Base-by-base conservation (phyloP, 2,888 invertebrate genomes). In the Tenthredo notha region DNA sequence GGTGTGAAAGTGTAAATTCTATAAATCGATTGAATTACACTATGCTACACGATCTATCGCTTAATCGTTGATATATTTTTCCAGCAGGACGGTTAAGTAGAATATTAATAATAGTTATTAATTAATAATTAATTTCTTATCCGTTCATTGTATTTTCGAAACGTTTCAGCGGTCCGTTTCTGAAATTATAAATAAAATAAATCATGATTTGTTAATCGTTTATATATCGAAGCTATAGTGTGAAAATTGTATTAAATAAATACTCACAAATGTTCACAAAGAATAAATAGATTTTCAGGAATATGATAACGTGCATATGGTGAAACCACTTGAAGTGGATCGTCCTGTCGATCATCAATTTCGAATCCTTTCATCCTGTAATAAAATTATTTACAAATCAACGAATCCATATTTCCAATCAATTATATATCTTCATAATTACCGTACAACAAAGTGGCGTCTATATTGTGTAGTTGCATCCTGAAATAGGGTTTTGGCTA, bases 391-490 rank as follows among this genome's bases (percentile, higher is more conserved):
- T 40, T 2, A 43, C 12, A 74, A 10, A 43, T 58, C 7, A 4
- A 54, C 15, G 29, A 25, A 15, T 21, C 2, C 18, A 18, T 77
- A 15, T 50, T 77, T n/a, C n/a, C n/a, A n/a, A n/a, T n/a, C n/a
- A n/a, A n/a, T n/a, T n/a, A n/a, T n/a, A n/a, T n/a, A n/a, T n/a
- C n/a, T n/a, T n/a, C n/a, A n/a, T n/a, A n/a, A n/a, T n/a, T n/a
- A n/a, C 92, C 91, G 88, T 50, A 91, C 88, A 58, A 92, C 88
- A 85, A 91, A 92, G 87, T 92, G 90, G 85, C 86, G 90, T 37
- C 84, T 85, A 50, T 90, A 89, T 33, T 89, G 88, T n/a, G 86
- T 70, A 12, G 85, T 47, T 4, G 87, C 84, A 58, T 90, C 84
- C 12, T 87, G 85, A 6, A 88, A 85, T 82, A 85, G 88, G 15